Percentiles rank a stretch among this genome's conserved stretches.
phyloP scores from a whole-genome alignment of 2,797 vertebrate species.

The Coendou prehensilis region DNA sequence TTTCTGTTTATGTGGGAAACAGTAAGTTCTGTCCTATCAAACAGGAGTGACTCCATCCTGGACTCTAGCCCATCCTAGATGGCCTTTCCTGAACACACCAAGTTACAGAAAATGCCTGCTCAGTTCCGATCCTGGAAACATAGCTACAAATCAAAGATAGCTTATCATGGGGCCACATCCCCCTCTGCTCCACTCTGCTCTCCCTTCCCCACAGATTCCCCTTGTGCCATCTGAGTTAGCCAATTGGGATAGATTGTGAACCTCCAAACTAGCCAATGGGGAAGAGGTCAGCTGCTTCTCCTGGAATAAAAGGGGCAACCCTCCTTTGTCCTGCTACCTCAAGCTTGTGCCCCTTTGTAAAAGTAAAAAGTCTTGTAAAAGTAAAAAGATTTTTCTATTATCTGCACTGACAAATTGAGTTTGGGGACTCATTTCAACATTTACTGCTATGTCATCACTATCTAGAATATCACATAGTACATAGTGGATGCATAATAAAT shows the following conservation, averaged over 20 bases:
- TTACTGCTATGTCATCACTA: neutral
- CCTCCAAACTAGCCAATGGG: neutral
- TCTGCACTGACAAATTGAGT: neutral
- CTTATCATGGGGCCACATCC: neutral
- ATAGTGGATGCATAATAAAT: neutral
- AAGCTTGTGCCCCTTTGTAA: neutral
- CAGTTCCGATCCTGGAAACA: neutral
- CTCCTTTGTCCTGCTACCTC: neutral
- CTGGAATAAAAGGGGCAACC: neutral
- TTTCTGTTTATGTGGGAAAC: neutral
- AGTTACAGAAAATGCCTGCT: neutral
- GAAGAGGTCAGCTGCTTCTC: neutral
- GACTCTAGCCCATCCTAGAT: neutral
- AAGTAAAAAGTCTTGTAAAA: neutral
- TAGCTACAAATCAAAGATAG: neutral
- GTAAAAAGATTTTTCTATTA: neutral
- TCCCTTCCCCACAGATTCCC: neutral
- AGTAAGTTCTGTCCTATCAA: neutral
- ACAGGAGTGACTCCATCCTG: neutral
- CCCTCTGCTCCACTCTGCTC: neutral
- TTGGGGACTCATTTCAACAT: neutral
- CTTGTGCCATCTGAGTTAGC: neutral
- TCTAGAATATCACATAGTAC: neutral
- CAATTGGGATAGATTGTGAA: neutral
- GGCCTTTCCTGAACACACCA: neutral